Base-by-base conservation (phyloP, 2,888 invertebrate genomes). In the Toxonevra muliebris region DNA sequence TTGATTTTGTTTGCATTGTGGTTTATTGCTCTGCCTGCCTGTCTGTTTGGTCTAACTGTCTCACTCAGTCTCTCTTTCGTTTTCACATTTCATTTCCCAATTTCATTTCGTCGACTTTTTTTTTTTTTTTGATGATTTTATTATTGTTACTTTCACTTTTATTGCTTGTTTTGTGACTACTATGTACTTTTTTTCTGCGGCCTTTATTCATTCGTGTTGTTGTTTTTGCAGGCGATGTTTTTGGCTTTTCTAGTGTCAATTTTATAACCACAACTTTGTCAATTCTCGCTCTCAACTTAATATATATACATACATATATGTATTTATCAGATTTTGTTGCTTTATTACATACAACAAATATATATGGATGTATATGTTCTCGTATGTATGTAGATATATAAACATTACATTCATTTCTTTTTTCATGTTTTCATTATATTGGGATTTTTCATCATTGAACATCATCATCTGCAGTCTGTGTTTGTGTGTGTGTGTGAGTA, bases 401-500 rank as follows among this genome's bases (percentile, higher is more conserved):
- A 30, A 30, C 30, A 30, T 30, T 30, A 30, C 2, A 30, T 48
- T 2, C 11, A 15, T 48, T 13, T 2, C 5, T 8, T 13, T 13
- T 48, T 48, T 48, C 48, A 48, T 48, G 48, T 48, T 48, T 48
- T 48, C 48, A 48, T 48, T 48, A 48, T 48, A n/a, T 13, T 15
- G n/a, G 15, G 48, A 48, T 48, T 48, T 45, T 48, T 48, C 48
- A 48, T 8, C 48, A 48, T 15, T 12, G 5, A 4, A 15, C 48
- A 13, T 4, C 48, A 3, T 48, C 48, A 48, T n/a, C 15, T 13
- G n/a, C 13, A 5, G 13, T 48, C n/a, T 13, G 5, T 48, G 48
- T 48, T 48, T 48, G 48, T 13, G n/a, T 48, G 48, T 48, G 48
- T 48, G 48, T 48, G n/a, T 48, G 48, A 10, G n/a, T 48, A 15